A percentile compares a stretch with the other conserved stretches of the same genome.
Evolutionary conservation across 1,140 invertebrate genomes (phyloP).

Genomic region (Pseudomyrmex flavicornis): DNA sequence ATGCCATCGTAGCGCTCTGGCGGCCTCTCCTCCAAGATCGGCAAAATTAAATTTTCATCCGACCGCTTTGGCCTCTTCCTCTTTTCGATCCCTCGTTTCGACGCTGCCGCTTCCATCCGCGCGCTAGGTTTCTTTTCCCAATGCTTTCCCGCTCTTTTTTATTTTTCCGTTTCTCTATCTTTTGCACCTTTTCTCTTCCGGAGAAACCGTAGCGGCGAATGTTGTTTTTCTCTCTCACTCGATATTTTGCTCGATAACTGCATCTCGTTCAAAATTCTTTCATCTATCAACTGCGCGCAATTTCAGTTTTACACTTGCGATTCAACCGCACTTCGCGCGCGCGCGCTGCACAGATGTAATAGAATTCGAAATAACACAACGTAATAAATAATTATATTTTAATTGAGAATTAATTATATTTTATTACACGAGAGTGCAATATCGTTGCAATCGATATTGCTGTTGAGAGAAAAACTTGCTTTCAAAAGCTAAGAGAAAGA

Average conservation of each 20-base stretch:
- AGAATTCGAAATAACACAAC: constrained; percentile 10
- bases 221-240: background rate
- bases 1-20: constrained; percentile 31
- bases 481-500: background rate
- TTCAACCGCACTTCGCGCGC: background rate
- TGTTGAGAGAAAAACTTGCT: background rate
- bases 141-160: constrained; percentile 18
- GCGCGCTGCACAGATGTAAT: too few species aligned
- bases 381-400: too few species aligned
- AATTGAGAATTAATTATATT: too few species aligned
- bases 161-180: background rate
- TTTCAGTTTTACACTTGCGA: constrained; percentile 5
- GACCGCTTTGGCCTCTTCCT: constrained; percentile 36
- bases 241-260: constrained; percentile 28
- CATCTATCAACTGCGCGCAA: background rate
- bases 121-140: constrained; percentile 6
- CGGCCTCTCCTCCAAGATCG: constrained; percentile 51
- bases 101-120: constrained; percentile 6
- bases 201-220: constrained; percentile 34
- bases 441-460: too few species aligned
- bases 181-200: constrained; percentile 16
- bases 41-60: constrained; percentile 79
- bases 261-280: constrained; percentile 38
- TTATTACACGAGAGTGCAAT: too few species aligned
- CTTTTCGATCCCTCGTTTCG: constrained; percentile 21